These are phyloP conservation scores for Pao palembangensis DNA, from an alignment of 2,113 vertebrate species.

Conservation along the genomic window DNA sequence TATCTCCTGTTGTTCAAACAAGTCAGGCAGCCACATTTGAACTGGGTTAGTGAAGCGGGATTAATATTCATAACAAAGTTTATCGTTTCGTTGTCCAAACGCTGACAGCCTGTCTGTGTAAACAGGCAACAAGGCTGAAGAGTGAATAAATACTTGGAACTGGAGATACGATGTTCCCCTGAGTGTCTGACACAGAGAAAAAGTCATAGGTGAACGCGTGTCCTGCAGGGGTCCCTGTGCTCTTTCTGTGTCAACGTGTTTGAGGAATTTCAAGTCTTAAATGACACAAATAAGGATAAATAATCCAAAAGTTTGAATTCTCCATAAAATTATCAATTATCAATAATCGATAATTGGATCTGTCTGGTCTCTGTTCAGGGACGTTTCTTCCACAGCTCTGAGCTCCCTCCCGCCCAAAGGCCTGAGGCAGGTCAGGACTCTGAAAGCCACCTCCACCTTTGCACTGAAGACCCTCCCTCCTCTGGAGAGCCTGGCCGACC, in stretches of 20 bases:
- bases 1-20: constrained; percentile 13
- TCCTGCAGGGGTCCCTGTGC: no score
- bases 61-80: constrained; percentile 57
- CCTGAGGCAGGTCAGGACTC: constrained; percentile 77
- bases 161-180: background rate
- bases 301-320: background rate
- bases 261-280: no score
- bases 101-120: constrained; percentile 62
- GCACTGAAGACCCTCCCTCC: constrained; percentile 85
- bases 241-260: no score
- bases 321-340: background rate
- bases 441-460: constrained; percentile 80
- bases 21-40: constrained; percentile 29
- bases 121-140: constrained; percentile 62
- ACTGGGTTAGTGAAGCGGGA: constrained; percentile 36
- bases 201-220: no score
- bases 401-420: constrained; percentile 81
- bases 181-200: background rate
- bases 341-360: background rate
- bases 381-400: constrained; percentile 85
- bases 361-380: constrained; percentile 69
- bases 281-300: no score
- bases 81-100: constrained; percentile 53
- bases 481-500: constrained; percentile 78
- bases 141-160: constrained; percentile 31